Base-by-base conservation (phyloP, 2,888 invertebrate genomes). In the Mycogona germanica region DNA sequence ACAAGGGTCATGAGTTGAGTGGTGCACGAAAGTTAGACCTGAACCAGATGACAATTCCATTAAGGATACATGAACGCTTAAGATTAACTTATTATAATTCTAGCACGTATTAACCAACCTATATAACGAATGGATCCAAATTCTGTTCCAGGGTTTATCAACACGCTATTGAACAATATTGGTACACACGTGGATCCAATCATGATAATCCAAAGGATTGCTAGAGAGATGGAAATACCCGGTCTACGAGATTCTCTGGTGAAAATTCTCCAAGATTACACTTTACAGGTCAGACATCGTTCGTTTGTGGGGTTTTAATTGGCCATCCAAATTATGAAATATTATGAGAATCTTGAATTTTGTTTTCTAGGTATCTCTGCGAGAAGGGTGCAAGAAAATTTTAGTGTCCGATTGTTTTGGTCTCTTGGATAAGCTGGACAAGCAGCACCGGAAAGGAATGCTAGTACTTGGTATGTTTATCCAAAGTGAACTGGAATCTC, bases 241-340 rank as follows among this genome's bases (percentile, higher is more conserved):
- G 89, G 89, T 37, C 73, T 97, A 40, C 83, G 92, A 62, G 83
- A 86, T 64, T 87, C 93, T 0, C 74, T 97, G 9, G 88, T 89
- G 1, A 93, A 92, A 73, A 91, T 97, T 81, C 78, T 97, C 72
- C 84, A 87, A 63, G 97, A 97, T 68, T 96, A 91, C 69, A 88
- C 87, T 66, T 75, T 95, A 56, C 93, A 95, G 73, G 81, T 81
- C 66, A 54, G 50, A 45, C 19, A 35, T 37, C 2, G 5, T 17
- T 56, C 14, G 38, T 17, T 37, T 51, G 35, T 19, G 12, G n/a
- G n/a, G n/a, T n/a, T n/a, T n/a, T n/a, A n/a, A n/a, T n/a, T n/a
- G n/a, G n/a, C n/a, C n/a, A n/a, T n/a, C n/a, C n/a, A n/a, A n/a
- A n/a, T n/a, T n/a, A 28, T 2, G n/a, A 42, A 23, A 26, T 17